phyloP scores from a whole-genome alignment of 2,888 invertebrate species.

The Thysanoteuthis rhombus region DNA sequence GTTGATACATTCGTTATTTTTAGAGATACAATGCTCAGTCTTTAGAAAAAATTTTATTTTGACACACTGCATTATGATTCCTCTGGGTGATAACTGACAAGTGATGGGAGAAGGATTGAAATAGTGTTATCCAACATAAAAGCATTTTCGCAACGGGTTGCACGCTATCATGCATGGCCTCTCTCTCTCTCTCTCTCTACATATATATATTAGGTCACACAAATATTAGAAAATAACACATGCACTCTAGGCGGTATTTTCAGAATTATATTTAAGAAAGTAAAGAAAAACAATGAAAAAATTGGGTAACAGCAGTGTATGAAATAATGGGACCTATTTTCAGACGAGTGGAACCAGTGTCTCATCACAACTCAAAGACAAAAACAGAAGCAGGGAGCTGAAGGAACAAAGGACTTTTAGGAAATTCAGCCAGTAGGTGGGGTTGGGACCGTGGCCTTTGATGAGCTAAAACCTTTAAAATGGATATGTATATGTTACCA shows the following conservation, averaged over 20 bases:
- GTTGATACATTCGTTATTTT: too few species aligned
- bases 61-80: too few species aligned
- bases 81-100: too few species aligned
- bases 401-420: background rate
- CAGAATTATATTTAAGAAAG: background rate
- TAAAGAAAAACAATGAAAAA: background rate
- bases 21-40: too few species aligned
- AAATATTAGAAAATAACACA: background rate
- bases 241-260: background rate
- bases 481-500: background rate
- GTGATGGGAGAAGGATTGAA: too few species aligned
- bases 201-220: background rate
- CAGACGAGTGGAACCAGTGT: constrained; percentile 12
- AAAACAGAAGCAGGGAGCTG: background rate
- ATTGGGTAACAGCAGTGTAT: background rate
- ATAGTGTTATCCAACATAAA: too few species aligned
- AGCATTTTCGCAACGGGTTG: too few species aligned
- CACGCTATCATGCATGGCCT: too few species aligned
- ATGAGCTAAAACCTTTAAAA: constrained; percentile 12
- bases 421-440: background rate
- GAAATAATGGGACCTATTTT: constrained; percentile 12
- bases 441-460: too few species aligned
- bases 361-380: background rate
- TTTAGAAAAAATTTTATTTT: too few species aligned
- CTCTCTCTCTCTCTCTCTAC: too few species aligned